phyloP scores from a whole-genome alignment of 2,113 vertebrate species.

The Alligator sinensis region DNA sequence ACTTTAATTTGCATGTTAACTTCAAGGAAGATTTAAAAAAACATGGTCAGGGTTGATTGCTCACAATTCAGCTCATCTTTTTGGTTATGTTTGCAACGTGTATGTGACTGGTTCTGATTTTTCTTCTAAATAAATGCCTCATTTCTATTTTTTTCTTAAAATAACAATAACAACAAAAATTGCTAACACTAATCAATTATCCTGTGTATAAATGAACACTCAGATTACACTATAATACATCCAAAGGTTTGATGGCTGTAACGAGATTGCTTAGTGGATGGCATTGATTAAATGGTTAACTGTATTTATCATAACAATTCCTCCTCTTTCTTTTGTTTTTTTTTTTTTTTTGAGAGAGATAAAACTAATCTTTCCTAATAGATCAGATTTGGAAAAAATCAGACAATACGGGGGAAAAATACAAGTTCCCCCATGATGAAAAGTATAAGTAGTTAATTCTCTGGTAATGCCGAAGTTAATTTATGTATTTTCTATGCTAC shows the following conservation, averaged over 20 bases:
- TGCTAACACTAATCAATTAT: background rate
- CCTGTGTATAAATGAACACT: background rate
- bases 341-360: too few species aligned
- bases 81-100: background rate
- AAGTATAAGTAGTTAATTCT: background rate
- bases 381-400: background rate
- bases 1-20: slow-evolving; percentile 41
- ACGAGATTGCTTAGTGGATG: background rate
- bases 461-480: background rate
- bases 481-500: background rate
- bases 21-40: slow-evolving; percentile 18
- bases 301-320: background rate
- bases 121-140: background rate
- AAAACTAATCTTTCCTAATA: background rate
- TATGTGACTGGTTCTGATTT: background rate
- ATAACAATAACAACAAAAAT: background rate
- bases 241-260: background rate
- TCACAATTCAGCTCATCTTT: background rate
- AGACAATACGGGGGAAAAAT: background rate
- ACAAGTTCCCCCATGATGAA: background rate
- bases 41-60: background rate
- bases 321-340: background rate
- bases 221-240: background rate
- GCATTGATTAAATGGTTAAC: background rate
- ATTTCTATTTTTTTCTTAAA: background rate